These are phyloP conservation scores for Mustelus asterias DNA, from an alignment of 2,113 vertebrate genomes.

Conservation along the genomic window DNA sequence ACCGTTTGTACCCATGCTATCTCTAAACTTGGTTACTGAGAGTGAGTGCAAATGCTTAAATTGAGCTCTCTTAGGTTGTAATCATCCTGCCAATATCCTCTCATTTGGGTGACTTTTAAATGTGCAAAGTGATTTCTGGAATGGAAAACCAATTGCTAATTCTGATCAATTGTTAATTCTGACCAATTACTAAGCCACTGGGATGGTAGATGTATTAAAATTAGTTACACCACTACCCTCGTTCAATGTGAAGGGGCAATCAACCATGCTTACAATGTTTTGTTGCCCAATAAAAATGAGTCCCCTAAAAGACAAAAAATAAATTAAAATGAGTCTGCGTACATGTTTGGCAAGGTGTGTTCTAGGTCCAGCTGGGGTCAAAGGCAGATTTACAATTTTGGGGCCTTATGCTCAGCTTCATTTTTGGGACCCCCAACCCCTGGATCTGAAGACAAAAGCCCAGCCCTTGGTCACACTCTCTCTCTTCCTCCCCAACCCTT, in stretches of 20 bases:
- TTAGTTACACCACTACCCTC: neutral
- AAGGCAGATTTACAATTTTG: no score
- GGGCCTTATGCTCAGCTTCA: no score
- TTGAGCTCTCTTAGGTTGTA: neutral
- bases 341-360: neutral
- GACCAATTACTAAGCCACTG: neutral
- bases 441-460: no score
- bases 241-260: neutral
- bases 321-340: neutral
- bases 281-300: neutral
- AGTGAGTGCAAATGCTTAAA: neutral
- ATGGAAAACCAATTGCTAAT: neutral
- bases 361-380: no score
- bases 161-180: neutral
- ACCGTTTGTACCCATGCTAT: neutral
- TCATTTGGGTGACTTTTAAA: neutral
- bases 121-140: neutral
- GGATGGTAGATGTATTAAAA: neutral
- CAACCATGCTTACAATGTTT: neutral
- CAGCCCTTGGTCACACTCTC: no score
- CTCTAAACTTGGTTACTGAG: neutral
- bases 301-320: no score
- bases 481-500: no score
- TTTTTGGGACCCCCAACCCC: no score
- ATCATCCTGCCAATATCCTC: neutral